Base-by-base conservation (phyloP, 2,797 vertebrate genomes). In the Staurois parvus region DNA sequence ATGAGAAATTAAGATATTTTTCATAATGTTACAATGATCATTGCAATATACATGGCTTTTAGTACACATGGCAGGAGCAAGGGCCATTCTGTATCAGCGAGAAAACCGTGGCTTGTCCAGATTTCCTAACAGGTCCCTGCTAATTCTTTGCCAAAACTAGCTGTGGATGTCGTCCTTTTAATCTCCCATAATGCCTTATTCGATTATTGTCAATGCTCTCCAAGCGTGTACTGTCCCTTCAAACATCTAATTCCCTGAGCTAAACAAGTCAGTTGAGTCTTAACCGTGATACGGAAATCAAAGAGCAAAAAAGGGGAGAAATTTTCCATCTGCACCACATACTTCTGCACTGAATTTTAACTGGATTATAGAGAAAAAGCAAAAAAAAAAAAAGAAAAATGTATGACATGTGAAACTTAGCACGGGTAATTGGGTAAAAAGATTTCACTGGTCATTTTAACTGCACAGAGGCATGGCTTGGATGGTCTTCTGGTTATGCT, bases 91-190 rank as follows among this genome's bases (percentile, higher is more conserved):
- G 90, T 91, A 90, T 91, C 94, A 93, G 92, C 92, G 93, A 92
- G 91, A 94, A n/a, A 92, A 91, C 93, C 93, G 91, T 87, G 45
- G 93, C 91, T 91, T 92, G 91, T 92, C 94, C 94, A 95, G 91
- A 95, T 94, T 94, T 94, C 90, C 94, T 93, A 93, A 93, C 91
- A 89, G 92, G 91, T 93, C 88, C 88, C 91, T 92, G 90, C 90
- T 94, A 94, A 94, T 92, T 94, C 93, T 91, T 91, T 93, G 94
- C 94, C 95, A 95, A 95, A 95, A 93, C 94, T 94, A 92, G 91
- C 91, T 78, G 91, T 92, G 92, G 89, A 90, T 95, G 93, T 93
- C 92, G 95, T 93, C 94, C 91, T 92, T 91, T 92, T 95, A 95
- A 96, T 95, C 93, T 93, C 92, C 88, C 89, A 90, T 94, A 94